Evolutionary conservation across 92 coral and sea anemone species (phyloP).

Genomic region (Isaurus tuberculatus): DNA sequence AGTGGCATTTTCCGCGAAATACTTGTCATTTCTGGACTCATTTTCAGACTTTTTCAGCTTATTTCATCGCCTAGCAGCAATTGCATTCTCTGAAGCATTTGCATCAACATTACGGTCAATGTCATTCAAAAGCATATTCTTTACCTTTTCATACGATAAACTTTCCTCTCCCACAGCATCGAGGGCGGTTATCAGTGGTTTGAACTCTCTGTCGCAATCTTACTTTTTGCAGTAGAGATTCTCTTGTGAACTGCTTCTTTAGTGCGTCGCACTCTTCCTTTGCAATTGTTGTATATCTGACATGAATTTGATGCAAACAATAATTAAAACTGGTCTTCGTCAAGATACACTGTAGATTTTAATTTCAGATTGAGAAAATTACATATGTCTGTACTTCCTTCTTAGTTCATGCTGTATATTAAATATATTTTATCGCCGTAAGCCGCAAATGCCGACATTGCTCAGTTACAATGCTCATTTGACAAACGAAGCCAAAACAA

Average conservation of each 20-base stretch:
- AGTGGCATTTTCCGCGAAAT: not conserved
- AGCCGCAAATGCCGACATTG: not conserved
- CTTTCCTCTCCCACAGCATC: slow-evolving; percentile 12
- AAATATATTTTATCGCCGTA: no score
- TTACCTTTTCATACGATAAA: slow-evolving; percentile 6
- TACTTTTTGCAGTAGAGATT: slow-evolving; percentile 43
- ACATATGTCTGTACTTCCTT: no score
- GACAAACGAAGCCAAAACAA: not conserved
- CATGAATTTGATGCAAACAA: slow-evolving; percentile 36
- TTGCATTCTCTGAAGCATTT: slow-evolving; percentile 1
- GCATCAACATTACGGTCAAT: slow-evolving; percentile 24
- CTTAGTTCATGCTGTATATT: no score
- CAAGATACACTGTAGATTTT: no score
- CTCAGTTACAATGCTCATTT: not conserved
- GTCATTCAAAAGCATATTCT: slow-evolving; percentile 2
- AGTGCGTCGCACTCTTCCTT: slow-evolving; percentile 30
- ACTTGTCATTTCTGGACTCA: not conserved
- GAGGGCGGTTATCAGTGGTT: not conserved
- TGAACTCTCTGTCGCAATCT: slow-evolving; percentile 36
- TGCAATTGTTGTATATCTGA: slow-evolving; percentile 30
- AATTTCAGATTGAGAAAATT: no score
- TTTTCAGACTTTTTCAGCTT: no score
- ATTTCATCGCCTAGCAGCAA: not conserved
- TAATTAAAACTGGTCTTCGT: no score
- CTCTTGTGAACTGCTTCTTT: slow-evolving; percentile 27